Evolutionary conservation across 2,888 invertebrate species (phyloP).

Genomic region (Ophion ventricosus): DNA sequence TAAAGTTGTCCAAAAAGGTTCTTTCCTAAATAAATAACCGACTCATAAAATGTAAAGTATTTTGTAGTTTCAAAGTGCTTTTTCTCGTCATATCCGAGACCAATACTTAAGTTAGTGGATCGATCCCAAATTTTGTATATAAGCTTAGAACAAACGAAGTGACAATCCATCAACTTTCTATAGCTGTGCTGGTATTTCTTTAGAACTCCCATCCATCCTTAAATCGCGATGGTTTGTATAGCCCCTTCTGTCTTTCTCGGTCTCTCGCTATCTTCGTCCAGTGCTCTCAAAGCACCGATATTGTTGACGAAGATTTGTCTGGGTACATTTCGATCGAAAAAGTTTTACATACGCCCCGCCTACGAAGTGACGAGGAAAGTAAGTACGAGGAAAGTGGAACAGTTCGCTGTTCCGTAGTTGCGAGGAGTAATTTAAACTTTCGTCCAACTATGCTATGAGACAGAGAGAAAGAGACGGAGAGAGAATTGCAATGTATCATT

Average conservation of each 20-base stretch:
- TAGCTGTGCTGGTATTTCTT: not conserved
- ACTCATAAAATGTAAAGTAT: not conserved
- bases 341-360: conserved; percentile 3
- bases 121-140: no score
- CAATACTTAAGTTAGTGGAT: no score
- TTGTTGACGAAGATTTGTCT: not conserved
- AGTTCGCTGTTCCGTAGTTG: not conserved
- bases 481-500: conserved; percentile 13
- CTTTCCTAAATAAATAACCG: not conserved
- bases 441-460: not conserved
- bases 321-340: conserved; percentile 7
- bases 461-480: not conserved
- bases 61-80: not conserved
- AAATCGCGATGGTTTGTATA: not conserved
- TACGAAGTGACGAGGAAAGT: conserved; percentile 4
- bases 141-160: no score
- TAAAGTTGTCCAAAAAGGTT: not conserved
- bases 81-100: not conserved
- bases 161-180: no score
- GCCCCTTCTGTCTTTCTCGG: not conserved
- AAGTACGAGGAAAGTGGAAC: not conserved
- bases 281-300: not conserved
- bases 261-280: not conserved
- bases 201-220: not conserved
- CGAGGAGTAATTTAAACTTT: conserved; percentile 32